These are phyloP conservation scores for Spialia ferax DNA, from an alignment of 2,888 invertebrate species.

Conservation along the genomic window DNA sequence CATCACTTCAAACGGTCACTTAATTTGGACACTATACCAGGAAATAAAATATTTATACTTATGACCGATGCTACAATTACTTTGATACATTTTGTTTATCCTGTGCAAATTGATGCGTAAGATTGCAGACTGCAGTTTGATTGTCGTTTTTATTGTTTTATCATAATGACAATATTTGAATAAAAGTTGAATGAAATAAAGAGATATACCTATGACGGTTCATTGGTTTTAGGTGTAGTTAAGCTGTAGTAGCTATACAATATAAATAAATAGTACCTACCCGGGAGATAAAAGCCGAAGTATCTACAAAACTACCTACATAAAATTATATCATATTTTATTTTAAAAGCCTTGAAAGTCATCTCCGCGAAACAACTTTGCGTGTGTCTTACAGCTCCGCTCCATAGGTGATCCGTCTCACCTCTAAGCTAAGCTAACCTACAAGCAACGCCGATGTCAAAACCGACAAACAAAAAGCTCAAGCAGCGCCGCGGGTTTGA, in stretches of 20 bases:
- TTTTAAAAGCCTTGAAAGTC: conserved; percentile 2
- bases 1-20: conserved; percentile 34
- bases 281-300: too few relatives aligned
- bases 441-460: conserved; percentile 18
- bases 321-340: too few relatives aligned
- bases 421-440: conserved; percentile 34
- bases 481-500: conserved; percentile 43
- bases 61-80: background rate
- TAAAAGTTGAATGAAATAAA: too few relatives aligned
- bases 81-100: background rate
- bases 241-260: too few relatives aligned
- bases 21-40: conserved; percentile 4
- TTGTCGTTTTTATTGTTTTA: too few relatives aligned
- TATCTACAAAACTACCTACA: too few relatives aligned
- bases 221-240: too few relatives aligned
- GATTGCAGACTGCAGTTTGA: background rate
- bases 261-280: too few relatives aligned
- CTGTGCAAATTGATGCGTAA: background rate
- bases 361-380: background rate
- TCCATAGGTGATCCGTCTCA: conserved; percentile 20
- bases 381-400: conserved; percentile 15
- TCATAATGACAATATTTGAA: too few relatives aligned
- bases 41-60: background rate
- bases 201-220: too few relatives aligned
- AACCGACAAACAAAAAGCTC: conserved; percentile 32